These are phyloP conservation scores for Myiothlypis coronata DNA, from an alignment of 2,797 vertebrate species.

Conservation along the genomic window DNA sequence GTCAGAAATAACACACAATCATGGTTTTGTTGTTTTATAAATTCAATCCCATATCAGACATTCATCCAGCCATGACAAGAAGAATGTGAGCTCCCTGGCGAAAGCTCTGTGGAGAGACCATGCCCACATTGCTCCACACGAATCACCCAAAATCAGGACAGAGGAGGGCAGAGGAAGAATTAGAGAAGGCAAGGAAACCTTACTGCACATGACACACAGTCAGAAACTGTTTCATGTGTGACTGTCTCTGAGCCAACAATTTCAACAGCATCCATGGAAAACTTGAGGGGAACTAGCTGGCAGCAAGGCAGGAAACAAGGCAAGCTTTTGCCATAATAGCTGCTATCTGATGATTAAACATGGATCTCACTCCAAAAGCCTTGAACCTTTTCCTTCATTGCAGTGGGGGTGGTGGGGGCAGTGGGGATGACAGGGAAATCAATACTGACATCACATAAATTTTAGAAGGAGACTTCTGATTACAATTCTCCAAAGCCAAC, in stretches of 20 bases:
- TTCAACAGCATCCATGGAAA: background rate
- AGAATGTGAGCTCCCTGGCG: rapidly evolving
- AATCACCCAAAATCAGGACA: background rate
- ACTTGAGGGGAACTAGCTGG: background rate
- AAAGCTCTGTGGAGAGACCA: rapidly evolving
- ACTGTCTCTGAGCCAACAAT: background rate
- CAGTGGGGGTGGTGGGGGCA: background rate
- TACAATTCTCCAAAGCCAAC: background rate
- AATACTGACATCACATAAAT: background rate
- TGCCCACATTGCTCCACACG: background rate
- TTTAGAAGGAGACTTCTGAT: background rate
- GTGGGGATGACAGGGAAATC: background rate
- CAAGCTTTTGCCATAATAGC: background rate
- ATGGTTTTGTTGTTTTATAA: background rate
- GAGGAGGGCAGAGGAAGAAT: background rate
- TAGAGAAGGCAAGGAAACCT: background rate
- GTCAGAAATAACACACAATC: background rate
- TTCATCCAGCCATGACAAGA: rapidly evolving
- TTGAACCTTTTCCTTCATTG: background rate
- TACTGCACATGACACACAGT: background rate
- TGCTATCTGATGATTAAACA: background rate
- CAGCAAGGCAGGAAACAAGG: background rate
- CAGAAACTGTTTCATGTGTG: background rate
- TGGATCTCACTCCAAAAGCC: background rate
- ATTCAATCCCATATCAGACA: background rate